A percentile compares a stretch with the other conserved stretches of the same genome.
Evolutionary conservation across 1,140 invertebrate species (phyloP).

Genomic region (Hyphantria cunea): DNA sequence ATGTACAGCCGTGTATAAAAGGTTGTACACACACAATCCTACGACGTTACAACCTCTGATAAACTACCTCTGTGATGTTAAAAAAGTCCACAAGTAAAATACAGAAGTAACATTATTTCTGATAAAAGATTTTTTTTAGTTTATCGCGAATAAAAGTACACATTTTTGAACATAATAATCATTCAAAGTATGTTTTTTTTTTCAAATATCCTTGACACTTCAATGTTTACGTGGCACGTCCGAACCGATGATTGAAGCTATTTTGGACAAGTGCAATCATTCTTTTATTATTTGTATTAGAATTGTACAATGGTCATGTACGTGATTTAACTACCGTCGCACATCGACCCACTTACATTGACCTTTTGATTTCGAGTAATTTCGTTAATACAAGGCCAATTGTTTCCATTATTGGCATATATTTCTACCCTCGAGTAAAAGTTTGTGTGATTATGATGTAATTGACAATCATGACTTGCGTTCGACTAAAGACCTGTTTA

Average conservation of each 20-base stretch:
- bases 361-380: conserved; percentile 41
- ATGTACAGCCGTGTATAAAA: no score
- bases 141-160: no score
- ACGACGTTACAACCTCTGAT: no score
- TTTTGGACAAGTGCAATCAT: conserved; percentile 45
- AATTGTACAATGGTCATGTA: conserved; percentile 49
- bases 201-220: conserved; percentile 48
- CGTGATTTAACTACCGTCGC: conserved; percentile 44
- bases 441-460: background rate
- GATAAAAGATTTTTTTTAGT: no score
- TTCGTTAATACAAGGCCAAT: conserved; percentile 40
- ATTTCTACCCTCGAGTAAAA: conserved; percentile 13
- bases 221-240: conserved; percentile 40
- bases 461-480: background rate
- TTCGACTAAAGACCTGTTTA: no score
- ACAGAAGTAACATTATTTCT: no score
- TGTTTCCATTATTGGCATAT: conserved; percentile 36
- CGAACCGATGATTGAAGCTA: conserved; percentile 45
- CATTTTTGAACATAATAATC: no score
- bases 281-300: conserved; percentile 48
- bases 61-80: no score
- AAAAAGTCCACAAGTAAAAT: no score
- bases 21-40: no score
- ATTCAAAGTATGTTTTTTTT: background rate
- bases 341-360: conserved; percentile 48